Evolutionary conservation across 2,113 vertebrate species (phyloP), one percentile per base, ranked within the genome.

Genomic region (Collichthys lucidus): DNA sequence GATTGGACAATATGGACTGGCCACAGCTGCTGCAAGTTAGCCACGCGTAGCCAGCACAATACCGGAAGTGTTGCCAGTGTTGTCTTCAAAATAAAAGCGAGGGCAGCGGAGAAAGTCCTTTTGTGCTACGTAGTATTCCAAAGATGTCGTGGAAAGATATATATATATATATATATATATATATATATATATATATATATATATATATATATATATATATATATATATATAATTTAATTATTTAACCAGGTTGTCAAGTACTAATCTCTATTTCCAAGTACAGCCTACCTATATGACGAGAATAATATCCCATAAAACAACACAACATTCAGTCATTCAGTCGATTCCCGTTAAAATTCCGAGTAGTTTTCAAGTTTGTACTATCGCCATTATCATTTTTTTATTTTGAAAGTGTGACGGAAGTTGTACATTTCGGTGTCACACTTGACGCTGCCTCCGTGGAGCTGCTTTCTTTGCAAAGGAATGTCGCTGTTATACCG

Each of bases 401-500:
- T 91, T 91, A 91, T 85, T 90, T 70, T 92, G 90, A 88, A 88
- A 24, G 1, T 1, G 0, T 0, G 49, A 5, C 77, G 84, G 92
- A 92, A 68, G 60, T 46, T 2, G 9, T 2, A 0, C 4, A 0
- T 26, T 0, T 31, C 22, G 22, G 35, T 1, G 10, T 26, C 2
- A 4, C 6, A 0, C 55, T 76, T 72, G 17, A 70, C 26, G 22
- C 19, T 26, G 6, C 29, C 3, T 67, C 53, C 11, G 4, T 20
- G 61, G 22, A 5, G 29, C 75, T 46, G 74, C 22, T 68, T 17
- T 75, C 35, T 68, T 88, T 87, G 86, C 89, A 42, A 65, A 84
- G 91, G 91, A 93, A 93, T 92, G 91, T 89, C 65, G 61, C 80
- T 46, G 74, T 62, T 86, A 2, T 19, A 2, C 60, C 10, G 73